A percentile compares a stretch with the other conserved stretches of the same genome.
Conservation (phyloP, 2,113 vertebrate species). For the Nanorana parkeri region DNA sequence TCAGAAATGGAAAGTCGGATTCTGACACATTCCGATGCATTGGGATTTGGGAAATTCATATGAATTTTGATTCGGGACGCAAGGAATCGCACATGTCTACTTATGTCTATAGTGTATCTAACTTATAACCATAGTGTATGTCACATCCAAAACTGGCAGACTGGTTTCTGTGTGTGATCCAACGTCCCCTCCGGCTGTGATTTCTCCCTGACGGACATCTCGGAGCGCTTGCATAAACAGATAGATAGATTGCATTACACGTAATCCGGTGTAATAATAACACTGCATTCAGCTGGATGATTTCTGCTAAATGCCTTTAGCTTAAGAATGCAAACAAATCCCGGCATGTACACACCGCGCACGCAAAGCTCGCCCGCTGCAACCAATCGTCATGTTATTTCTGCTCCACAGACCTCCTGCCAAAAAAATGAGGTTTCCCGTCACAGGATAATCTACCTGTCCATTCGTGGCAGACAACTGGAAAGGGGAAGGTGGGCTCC, state of each 20-base stretch:
- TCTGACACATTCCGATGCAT: no score
- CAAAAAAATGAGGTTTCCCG: background rate
- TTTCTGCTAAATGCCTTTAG: conserved; percentile 46
- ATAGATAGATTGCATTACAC: conserved; percentile 39
- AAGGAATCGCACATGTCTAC: no score
- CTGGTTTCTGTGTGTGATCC: no score
- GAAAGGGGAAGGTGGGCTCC: no score
- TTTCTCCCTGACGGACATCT: conserved; percentile 1
- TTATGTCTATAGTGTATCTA: no score
- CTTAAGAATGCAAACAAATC: conserved; percentile 50
- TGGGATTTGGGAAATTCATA: no score
- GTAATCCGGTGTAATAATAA: conserved; percentile 46
- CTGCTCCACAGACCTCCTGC: background rate
- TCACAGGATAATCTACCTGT: background rate
- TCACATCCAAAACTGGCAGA: no score
- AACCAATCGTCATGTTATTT: no score
- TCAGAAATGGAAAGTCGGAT: no score
- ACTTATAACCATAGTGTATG: no score
- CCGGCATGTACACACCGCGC: background rate
- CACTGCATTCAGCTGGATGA: conserved; percentile 25
- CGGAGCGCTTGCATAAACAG: conserved; percentile 35
- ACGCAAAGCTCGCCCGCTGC: background rate
- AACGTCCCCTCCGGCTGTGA: background rate
- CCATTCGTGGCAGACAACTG: no score
- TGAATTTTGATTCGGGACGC: no score